Evolutionary conservation across 2,888 invertebrate genomes (phyloP).

Genomic region (Platycnemis pennipes): DNA sequence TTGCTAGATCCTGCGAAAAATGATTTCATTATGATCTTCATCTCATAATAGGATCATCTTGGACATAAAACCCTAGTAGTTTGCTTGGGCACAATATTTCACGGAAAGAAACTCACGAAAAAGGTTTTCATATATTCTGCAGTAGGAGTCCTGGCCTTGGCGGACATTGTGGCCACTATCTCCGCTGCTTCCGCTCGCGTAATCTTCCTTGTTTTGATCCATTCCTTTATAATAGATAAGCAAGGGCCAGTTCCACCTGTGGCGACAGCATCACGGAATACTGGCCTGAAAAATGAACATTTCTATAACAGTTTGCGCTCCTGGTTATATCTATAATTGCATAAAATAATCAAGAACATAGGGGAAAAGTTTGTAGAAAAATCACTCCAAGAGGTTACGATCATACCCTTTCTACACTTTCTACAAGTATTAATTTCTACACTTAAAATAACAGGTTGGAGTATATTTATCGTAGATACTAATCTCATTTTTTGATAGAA

Average conservation of each 20-base stretch:
- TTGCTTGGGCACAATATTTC: too few species aligned
- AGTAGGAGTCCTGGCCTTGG: constrained; percentile 83
- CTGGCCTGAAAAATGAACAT: constrained; percentile 72
- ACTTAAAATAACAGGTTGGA: too few species aligned
- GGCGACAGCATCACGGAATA: constrained; percentile 85
- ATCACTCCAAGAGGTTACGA: too few species aligned
- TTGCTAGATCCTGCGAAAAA: constrained; percentile 80
- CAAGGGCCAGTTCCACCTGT: constrained; percentile 87
- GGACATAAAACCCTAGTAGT: background rate
- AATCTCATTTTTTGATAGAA: too few species aligned
- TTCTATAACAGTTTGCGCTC: too few species aligned
- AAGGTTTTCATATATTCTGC: constrained; percentile 83
- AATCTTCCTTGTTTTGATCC: constrained; percentile 82
- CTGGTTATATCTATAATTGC: too few species aligned
- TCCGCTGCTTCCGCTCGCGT: constrained; percentile 82
- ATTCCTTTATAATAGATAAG: constrained; percentile 82
- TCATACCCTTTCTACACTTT: too few species aligned
- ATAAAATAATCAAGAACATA: too few species aligned
- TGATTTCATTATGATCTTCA: background rate
- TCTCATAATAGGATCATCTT: too few species aligned
- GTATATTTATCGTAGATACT: too few species aligned
- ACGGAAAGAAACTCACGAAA: constrained; percentile 79
- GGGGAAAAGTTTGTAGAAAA: too few species aligned
- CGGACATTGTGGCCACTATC: constrained; percentile 81
- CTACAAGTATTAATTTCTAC: too few species aligned